phyloP scores from a whole-genome alignment of 2,888 invertebrate genomes.

The Melieria crassipennis region DNA sequence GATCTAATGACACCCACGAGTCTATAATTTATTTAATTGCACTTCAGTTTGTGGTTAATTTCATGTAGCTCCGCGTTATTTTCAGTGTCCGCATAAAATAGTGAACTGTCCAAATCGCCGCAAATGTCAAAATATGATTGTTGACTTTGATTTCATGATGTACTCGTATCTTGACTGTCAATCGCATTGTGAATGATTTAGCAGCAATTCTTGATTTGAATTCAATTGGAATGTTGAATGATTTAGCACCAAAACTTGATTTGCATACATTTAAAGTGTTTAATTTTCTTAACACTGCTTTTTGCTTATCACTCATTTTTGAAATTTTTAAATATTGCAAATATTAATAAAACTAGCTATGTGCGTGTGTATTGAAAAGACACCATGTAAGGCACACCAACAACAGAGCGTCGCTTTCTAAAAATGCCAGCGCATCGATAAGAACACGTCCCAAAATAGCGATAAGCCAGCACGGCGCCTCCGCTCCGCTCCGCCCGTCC shows the following conservation, averaged over 20 bases:
- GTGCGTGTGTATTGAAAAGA: neutral
- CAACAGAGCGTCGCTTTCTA: neutral
- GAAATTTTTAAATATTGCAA: neutral
- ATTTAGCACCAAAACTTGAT: no score
- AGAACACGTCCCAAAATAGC: neutral
- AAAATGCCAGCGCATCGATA: neutral
- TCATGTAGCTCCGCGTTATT: neutral
- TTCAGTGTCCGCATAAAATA: no score
- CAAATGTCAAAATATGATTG: no score
- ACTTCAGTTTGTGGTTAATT: constrained; percentile 13
- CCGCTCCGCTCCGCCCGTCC: neutral
- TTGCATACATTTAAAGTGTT: no score
- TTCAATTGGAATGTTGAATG: no score
- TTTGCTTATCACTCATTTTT: no score
- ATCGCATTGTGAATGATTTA: no score
- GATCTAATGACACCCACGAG: constrained; percentile 30
- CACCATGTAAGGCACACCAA: neutral
- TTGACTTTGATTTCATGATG: no score
- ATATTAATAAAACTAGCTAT: neutral
- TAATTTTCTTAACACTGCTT: no score
- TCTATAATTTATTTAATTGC: constrained; percentile 26
- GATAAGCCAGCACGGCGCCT: constrained; percentile 1
- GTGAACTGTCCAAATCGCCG: no score
- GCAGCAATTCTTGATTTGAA: no score
- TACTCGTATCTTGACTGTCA: no score